Evolutionary conservation across 2,888 invertebrate genomes (phyloP), one percentile per base, ranked within the genome.

Genomic region (Stegana nigrithorax): DNA sequence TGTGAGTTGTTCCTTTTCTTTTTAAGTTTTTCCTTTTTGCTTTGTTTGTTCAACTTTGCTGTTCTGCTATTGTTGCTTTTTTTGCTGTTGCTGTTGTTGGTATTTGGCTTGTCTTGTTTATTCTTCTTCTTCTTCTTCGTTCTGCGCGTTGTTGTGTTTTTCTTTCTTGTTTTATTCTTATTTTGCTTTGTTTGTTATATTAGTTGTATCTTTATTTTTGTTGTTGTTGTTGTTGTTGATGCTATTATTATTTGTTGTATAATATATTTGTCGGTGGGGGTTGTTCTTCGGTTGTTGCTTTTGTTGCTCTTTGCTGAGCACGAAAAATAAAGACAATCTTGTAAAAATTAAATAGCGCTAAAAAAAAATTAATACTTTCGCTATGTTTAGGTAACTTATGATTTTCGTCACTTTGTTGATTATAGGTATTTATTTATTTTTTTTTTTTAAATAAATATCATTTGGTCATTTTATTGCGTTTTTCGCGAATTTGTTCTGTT

Each of bases 21-120:
- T n/a, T n/a, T n/a, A n/a, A n/a, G n/a, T n/a, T n/a, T n/a, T n/a
- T n/a, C n/a, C n/a, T n/a, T n/a, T n/a, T n/a, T n/a, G n/a, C n/a
- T n/a, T n/a, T n/a, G n/a, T n/a, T n/a, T n/a, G n/a, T n/a, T n/a
- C n/a, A n/a, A n/a, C n/a, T n/a, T n/a, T n/a, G n/a, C n/a, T n/a
- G n/a, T n/a, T n/a, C n/a, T n/a, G 44, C 39, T 63, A 21, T 68
- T 62, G 44, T 60, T 59, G 45, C 72, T 55, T 66, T 71, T 63
- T 67, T 71, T 72, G 71, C 73, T 72, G 29, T 65, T 58, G 59
- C 60, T 19, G 55, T 51, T 58, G 19, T 56, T 62, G 56, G 61
- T 58, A 59, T 36, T 64, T 65, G 53, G 25, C 60, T 66, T 55
- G 25, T n/a, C 62, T 58, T 51, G 23, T 59, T 57, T 62, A 56